phyloP scores from a whole-genome alignment of 2,797 vertebrate species.

The Cirrhinus mrigala region DNA sequence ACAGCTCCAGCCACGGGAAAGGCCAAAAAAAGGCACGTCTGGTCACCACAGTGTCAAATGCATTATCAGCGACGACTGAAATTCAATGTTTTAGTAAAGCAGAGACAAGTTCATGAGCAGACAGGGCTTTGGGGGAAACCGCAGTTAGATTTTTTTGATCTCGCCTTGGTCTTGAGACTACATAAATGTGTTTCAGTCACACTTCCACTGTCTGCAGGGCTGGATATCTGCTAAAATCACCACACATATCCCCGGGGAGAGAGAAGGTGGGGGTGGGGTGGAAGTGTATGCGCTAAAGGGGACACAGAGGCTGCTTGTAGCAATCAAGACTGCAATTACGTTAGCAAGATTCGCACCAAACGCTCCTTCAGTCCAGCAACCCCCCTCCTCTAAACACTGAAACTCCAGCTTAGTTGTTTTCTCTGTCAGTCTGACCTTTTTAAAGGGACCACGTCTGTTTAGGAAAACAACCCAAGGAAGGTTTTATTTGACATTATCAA shows the following conservation, averaged over 20 bases:
- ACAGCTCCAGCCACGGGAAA: conserved; percentile 1
- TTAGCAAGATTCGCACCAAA: conserved; percentile 49
- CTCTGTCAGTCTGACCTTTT: conserved; percentile 59
- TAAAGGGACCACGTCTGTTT: conserved; percentile 52
- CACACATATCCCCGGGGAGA: conserved; percentile 32
- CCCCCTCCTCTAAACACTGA: conserved; percentile 16
- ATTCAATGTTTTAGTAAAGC: not conserved
- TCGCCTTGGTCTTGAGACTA: not conserved
- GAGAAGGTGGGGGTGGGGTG: conserved; percentile 42
- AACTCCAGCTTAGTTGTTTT: conserved; percentile 53
- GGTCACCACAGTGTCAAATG: not conserved
- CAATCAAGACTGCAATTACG: conserved; percentile 61
- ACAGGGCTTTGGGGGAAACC: not conserved
- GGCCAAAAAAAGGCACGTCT: conserved; percentile 1
- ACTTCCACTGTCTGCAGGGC: conserved; percentile 60
- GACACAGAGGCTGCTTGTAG: conserved; percentile 58
- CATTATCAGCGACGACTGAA: not conserved
- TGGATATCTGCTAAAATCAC: conserved; percentile 66
- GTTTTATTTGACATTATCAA: conserved; percentile 54
- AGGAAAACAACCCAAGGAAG: conserved; percentile 56
- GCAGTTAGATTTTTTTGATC: not conserved
- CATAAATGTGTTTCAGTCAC: conserved; percentile 53
- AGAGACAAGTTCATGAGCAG: not conserved
- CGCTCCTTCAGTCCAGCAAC: conserved; percentile 14
- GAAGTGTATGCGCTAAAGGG: conserved; percentile 49